Conservation (phyloP, 2,113 vertebrate genomes). For the sheep (Ovis aries) region DNA sequence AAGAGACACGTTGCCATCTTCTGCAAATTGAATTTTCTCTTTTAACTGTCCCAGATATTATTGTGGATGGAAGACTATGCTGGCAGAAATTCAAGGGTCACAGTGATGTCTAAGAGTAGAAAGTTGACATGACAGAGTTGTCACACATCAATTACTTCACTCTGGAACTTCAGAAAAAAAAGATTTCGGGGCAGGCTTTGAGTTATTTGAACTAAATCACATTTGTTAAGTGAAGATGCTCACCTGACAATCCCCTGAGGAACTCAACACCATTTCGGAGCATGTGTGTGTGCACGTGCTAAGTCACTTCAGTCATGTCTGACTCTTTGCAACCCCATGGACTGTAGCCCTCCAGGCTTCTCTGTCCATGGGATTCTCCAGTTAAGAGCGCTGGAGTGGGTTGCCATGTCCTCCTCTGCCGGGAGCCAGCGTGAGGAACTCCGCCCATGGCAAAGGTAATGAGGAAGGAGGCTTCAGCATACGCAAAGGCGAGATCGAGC, state of each 20-base stretch:
- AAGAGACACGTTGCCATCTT: not conserved
- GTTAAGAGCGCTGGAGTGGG: not conserved
- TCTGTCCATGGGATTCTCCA: not conserved
- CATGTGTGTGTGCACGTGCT: not conserved
- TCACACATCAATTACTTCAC: not conserved
- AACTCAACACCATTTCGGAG: not conserved
- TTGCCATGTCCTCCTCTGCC: not conserved
- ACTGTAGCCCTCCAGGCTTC: not conserved
- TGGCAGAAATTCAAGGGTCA: not conserved
- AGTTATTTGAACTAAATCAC: not conserved
- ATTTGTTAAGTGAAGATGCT: not conserved
- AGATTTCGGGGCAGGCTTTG: not conserved
- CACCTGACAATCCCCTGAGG: not conserved
- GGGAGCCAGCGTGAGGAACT: too few species aligned
- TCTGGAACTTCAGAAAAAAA: not conserved
- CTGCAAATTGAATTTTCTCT: not conserved
- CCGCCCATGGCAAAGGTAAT: too few species aligned
- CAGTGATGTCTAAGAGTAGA: not conserved
- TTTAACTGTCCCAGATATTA: not conserved
- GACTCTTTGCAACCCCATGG: not conserved
- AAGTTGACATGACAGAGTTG: not conserved
- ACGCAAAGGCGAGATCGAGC: too few species aligned
- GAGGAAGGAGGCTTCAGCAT: too few species aligned
- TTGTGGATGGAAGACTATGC: not conserved
- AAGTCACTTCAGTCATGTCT: not conserved